A percentile compares a stretch with the other conserved stretches of the same genome.
Conservation (phyloP, 2,113 vertebrate species). For the Brienomyrus longianalis region DNA sequence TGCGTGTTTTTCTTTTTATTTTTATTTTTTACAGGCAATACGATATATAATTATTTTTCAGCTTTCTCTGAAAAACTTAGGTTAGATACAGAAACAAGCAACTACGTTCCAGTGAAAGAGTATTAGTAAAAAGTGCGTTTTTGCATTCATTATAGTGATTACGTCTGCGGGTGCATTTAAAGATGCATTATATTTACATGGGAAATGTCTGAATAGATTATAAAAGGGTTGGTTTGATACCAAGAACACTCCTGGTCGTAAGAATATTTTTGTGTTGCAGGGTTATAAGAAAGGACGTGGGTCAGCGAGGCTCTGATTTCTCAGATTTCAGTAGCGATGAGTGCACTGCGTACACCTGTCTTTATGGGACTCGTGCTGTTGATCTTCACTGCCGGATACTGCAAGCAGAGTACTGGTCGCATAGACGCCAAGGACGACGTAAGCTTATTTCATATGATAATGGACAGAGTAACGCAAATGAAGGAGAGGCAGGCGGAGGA, state of each 20-base stretch:
- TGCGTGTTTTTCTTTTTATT: not conserved
- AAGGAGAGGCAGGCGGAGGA: slow-evolving; percentile 49
- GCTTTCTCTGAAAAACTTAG: not conserved
- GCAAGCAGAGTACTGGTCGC: slow-evolving; percentile 56
- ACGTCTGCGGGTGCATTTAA: not conserved
- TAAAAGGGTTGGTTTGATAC: not conserved
- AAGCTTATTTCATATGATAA: slow-evolving; percentile 64
- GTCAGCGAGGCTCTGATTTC: slow-evolving; percentile 18
- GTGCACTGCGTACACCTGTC: slow-evolving; percentile 59
- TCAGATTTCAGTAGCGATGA: slow-evolving; percentile 58
- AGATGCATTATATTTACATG: not conserved
- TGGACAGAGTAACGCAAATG: slow-evolving; percentile 65
- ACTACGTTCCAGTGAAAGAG: not conserved
- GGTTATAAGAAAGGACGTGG: slow-evolving; percentile 24
- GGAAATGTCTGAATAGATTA: not conserved
- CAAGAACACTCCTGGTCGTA: slow-evolving; percentile 10
- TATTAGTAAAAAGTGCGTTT: not conserved
- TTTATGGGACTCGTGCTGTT: slow-evolving; percentile 67
- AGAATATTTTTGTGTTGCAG: slow-evolving; percentile 31
- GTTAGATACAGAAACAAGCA: not conserved
- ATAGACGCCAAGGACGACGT: slow-evolving; percentile 49
- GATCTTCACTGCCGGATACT: slow-evolving; percentile 62
- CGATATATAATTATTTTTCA: not conserved
- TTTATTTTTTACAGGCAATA: not conserved
- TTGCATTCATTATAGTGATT: not conserved